Percentiles rank a stretch among this genome's conserved stretches.
Evolutionary conservation across 2,113 vertebrate genomes (phyloP).

Genomic region (Ardeotis arabs): DNA sequence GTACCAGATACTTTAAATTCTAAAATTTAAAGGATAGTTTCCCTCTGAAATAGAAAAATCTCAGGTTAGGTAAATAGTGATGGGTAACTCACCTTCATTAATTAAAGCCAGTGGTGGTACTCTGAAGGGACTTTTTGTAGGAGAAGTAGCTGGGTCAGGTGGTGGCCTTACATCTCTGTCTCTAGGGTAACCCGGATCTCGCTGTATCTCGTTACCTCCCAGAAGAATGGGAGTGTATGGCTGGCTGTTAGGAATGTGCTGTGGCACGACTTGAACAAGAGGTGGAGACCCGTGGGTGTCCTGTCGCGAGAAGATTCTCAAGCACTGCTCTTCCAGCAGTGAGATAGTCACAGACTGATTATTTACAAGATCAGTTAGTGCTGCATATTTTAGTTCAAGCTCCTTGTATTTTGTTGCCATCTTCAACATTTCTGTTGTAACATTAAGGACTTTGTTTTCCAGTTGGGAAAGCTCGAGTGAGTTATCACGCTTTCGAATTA

Average conservation of each 20-base stretch:
- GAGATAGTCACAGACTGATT: conserved; percentile 94
- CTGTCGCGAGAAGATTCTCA: conserved; percentile 81
- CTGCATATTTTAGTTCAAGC: conserved; percentile 86
- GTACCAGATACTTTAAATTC: neutral
- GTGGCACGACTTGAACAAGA: conserved; percentile 93
- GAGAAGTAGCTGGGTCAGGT: conserved; percentile 78
- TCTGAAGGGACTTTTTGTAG: conserved; percentile 82
- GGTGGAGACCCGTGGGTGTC: conserved; percentile 87
- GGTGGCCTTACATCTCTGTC: conserved; percentile 80
- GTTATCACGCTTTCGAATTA: conserved; percentile 96
- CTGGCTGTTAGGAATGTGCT: conserved; percentile 85
- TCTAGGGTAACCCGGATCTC: conserved; percentile 85
- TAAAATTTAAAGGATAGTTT: neutral
- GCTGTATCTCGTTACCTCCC: conserved; percentile 91
- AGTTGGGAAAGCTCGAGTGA: conserved; percentile 93
- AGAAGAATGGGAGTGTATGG: conserved; percentile 78
- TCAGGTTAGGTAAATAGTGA: neutral
- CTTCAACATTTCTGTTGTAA: conserved; percentile 93
- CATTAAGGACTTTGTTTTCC: conserved; percentile 95
- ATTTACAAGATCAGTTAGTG: conserved; percentile 89
- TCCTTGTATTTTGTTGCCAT: conserved; percentile 93
- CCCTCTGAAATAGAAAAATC: neutral
- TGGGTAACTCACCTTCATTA: conserved; percentile 83
- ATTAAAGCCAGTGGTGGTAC: conserved; percentile 87
- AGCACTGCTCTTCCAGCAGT: conserved; percentile 90